Conservation (phyloP, 2,797 vertebrate species). For the Lophotriccus pileatus region DNA sequence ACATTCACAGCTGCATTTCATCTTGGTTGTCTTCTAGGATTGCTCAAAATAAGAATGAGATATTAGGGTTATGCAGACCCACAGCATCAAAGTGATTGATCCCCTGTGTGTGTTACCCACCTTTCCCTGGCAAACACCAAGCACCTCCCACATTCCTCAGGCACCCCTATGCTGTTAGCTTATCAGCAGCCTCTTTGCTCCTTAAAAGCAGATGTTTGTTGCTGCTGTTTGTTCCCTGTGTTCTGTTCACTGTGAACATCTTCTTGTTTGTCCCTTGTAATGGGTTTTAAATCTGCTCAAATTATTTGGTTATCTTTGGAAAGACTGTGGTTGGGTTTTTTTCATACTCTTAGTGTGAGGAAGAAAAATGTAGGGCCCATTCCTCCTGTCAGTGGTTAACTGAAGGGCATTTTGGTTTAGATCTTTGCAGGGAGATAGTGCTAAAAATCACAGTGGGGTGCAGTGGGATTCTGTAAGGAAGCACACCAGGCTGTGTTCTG, state of each 20-base stretch:
- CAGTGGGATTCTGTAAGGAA: neutral
- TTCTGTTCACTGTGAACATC: neutral
- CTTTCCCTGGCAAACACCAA: neutral
- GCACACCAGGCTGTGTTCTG: neutral
- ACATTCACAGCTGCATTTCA: neutral
- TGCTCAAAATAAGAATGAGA: neutral
- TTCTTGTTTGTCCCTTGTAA: neutral
- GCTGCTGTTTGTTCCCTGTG: neutral
- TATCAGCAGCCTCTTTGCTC: neutral
- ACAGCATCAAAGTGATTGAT: neutral
- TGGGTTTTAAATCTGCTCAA: neutral
- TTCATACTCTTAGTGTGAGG: accelerated
- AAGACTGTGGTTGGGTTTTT: accelerated
- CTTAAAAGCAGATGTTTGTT: neutral
- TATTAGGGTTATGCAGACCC: neutral
- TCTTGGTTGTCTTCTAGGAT: neutral
- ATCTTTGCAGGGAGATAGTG: neutral
- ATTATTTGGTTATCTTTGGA: neutral
- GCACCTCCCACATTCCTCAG: neutral
- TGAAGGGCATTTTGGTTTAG: neutral
- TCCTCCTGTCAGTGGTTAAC: neutral
- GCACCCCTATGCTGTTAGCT: accelerated
- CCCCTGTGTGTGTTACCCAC: accelerated
- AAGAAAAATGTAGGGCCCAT: neutral
- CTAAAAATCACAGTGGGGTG: neutral